These are phyloP conservation scores for Metridium senile DNA, from an alignment of 92 coral and sea anemone species.

Conservation along the genomic window DNA sequence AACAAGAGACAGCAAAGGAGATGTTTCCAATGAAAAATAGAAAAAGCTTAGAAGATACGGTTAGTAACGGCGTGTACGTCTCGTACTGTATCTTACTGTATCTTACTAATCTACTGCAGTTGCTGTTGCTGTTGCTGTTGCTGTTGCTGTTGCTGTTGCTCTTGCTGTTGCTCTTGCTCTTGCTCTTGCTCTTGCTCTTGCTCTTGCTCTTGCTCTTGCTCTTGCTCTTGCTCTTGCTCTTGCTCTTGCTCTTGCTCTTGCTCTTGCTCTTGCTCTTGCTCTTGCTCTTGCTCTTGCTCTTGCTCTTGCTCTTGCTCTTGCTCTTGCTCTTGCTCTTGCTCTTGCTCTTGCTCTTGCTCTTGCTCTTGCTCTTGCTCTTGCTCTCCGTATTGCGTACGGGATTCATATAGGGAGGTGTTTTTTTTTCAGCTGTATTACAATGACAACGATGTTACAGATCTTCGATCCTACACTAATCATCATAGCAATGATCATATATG, in stretches of 20 bases:
- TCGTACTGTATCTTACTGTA: neutral
- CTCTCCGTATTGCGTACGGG: neutral
- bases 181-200: neutral
- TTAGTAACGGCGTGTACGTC: neutral
- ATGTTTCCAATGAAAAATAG: conserved; percentile 7
- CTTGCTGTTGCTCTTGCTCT: neutral
- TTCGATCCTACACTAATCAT: conserved; percentile 17
- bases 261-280: neutral
- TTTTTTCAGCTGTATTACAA: neutral
- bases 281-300: neutral
- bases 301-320: neutral
- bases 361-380: neutral
- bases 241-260: neutral
- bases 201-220: neutral
- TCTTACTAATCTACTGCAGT: neutral
- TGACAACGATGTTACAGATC: neutral
- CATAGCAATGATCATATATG: conserved; percentile 8
- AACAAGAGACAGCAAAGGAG: too few relatives aligned
- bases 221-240: neutral
- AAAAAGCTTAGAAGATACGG: neutral
- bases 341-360: neutral
- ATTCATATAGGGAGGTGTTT: neutral
- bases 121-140: neutral
- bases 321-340: neutral
- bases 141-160: neutral